Base-by-base conservation (phyloP, 2,113 vertebrate species). In the Trematomus loennbergii region DNA sequence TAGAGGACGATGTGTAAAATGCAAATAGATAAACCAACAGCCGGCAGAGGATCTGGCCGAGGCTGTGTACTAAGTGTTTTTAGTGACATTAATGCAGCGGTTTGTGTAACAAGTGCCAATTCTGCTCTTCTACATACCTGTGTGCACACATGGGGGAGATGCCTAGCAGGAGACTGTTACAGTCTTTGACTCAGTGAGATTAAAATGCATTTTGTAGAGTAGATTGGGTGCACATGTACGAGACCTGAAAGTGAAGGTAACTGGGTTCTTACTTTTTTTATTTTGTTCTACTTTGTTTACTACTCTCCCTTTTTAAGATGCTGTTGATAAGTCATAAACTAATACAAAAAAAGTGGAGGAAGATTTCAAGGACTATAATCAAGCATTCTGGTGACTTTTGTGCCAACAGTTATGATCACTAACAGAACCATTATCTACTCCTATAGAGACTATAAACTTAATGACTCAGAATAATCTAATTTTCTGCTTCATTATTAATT, bases 401-500 rank as follows among this genome's bases (percentile, higher is more conserved):
- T 66, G 58, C 72, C 77, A 50, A 75, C 72, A 50, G 54, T 89
- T 85, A 88, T 40, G 83, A 83, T 87, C 78, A 62, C 78, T 50
- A 7, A 55, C 61, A 79, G 85, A 88, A 75, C 69, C 75, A 88
- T 93, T 90, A 88, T 79, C 73, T 71, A 48, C 80, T 77, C 74
- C 89, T 86, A 72, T 79, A 67, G 90, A 91, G 91, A 78, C 60
- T 79, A 74, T 92, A 85, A 91, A 90, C 75, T 71, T 90, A 90
- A 92, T 85, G 87, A 85, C 69, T 89, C 73, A 75, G 78, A 72
- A 85, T 91, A 85, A 90, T 91, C 82, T 86, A 43, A 86, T 92
- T 86, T 90, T 78, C 89, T 85, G 54, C 79, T 93, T 86, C 85
- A 90, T 94, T 91, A 92, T 90, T 91, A 89, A 92, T 91, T 49